Conservation (phyloP, 2,888 invertebrate species). For the Mesochorus sp. region DNA sequence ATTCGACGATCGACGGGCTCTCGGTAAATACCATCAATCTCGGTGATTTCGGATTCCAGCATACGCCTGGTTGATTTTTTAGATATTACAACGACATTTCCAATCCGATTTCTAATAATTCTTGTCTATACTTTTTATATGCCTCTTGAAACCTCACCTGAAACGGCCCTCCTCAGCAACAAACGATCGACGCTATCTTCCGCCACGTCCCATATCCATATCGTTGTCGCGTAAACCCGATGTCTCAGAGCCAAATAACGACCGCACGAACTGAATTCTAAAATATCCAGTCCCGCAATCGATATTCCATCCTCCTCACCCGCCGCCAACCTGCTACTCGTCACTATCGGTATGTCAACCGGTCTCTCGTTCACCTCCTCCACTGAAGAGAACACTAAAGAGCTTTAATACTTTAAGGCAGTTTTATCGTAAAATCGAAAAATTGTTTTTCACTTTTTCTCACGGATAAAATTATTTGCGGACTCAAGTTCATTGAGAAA, state of each 20-base stretch:
- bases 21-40: constrained; percentile 73
- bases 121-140: too few relatives aligned
- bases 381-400: constrained; percentile 67
- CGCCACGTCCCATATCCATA: constrained; percentile 78
- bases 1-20: constrained; percentile 73
- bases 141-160: constrained; percentile 72
- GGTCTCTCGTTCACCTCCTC: constrained; percentile 76
- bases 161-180: constrained; percentile 74
- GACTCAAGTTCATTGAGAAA: too few relatives aligned
- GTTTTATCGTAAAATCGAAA: too few relatives aligned
- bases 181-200: constrained; percentile 76
- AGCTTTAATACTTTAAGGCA: background rate
- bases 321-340: constrained; percentile 64
- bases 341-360: constrained; percentile 75
- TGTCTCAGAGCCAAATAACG: constrained; percentile 76
- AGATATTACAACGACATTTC: too few relatives aligned
- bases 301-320: constrained; percentile 64
- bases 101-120: too few relatives aligned
- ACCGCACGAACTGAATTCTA: constrained; percentile 77
- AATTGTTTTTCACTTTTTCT: too few relatives aligned
- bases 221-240: constrained; percentile 76
- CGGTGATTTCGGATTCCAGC: constrained; percentile 72
- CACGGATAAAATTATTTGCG: too few relatives aligned
- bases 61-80: constrained; percentile 71
- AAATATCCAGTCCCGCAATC: constrained; percentile 72